Evolutionary conservation across 2,113 vertebrate species (phyloP).

Genomic region (Mandrillus leucophaeus): DNA sequence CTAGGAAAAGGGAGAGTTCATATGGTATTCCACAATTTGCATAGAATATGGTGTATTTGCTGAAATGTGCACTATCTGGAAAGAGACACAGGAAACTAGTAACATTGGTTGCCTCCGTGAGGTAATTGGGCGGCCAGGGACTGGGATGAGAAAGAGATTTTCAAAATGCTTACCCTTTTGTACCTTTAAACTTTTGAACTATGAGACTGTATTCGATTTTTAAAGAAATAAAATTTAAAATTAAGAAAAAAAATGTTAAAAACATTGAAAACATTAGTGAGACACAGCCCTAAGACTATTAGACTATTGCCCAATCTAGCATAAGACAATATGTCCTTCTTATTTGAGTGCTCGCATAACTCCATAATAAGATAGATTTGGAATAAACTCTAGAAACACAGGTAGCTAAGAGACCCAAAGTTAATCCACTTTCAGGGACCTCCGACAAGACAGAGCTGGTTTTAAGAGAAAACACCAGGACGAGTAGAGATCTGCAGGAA

Average conservation of each 20-base stretch:
- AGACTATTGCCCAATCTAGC: neutral
- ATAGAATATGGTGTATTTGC: neutral
- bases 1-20: neutral
- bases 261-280: neutral
- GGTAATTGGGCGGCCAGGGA: neutral
- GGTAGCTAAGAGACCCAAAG: neutral
- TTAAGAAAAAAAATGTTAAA: neutral
- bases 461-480: neutral
- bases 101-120: neutral
- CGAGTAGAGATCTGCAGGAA: neutral
- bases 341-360: neutral
- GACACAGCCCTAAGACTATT: neutral
- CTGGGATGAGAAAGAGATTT: neutral
- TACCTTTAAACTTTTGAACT: slow-evolving; percentile 8
- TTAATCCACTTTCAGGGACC: neutral
- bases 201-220: neutral
- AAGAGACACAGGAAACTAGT: neutral
- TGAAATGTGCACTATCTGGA: neutral
- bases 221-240: slow-evolving; percentile 10
- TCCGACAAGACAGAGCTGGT: neutral
- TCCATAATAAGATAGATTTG: neutral
- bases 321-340: neutral
- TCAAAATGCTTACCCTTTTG: neutral
- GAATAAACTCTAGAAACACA: neutral
- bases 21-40: neutral